These are phyloP conservation scores for Cynaeus angustus DNA, from an alignment of 2,888 invertebrate genomes.

Conservation along the genomic window DNA sequence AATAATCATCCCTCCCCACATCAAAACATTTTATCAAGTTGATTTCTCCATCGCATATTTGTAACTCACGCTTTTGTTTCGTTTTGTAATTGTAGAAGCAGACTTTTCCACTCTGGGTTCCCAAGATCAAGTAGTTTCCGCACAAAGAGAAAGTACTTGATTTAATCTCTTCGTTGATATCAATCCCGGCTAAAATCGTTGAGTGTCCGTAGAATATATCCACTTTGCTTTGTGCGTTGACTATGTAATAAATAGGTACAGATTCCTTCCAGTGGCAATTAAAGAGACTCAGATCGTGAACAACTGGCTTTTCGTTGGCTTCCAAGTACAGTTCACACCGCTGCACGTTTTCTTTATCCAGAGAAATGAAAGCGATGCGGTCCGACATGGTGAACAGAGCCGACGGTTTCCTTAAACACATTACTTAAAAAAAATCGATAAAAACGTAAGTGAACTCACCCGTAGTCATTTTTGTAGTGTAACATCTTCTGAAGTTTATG, in stretches of 20 bases:
- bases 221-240: conserved; percentile 36
- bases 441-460: conserved; percentile 34
- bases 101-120: conserved; percentile 63
- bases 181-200: conserved; percentile 38
- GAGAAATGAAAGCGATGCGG: conserved; percentile 21
- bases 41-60: conserved; percentile 20
- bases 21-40: conserved; percentile 31
- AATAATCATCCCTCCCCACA: conserved; percentile 5
- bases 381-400: conserved; percentile 15
- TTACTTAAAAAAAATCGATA: conserved; percentile 4
- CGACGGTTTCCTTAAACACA: conserved; percentile 21
- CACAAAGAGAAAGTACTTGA: conserved; percentile 61
- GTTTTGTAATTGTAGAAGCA: conserved; percentile 42
- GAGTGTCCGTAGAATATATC: conserved; percentile 44
- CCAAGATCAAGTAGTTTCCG: conserved; percentile 64
- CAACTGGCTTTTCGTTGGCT: conserved; percentile 31
- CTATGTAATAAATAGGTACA: conserved; percentile 42
- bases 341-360: conserved; percentile 33
- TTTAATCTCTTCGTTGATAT: conserved; percentile 47
- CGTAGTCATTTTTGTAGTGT: conserved; percentile 19
- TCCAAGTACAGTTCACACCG: conserved; percentile 38
- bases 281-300: conserved; percentile 33
- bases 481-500: conserved; percentile 3
- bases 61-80: conserved; percentile 8
- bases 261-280: conserved; percentile 40